These are phyloP conservation scores for Scaptomyza graminum DNA, from an alignment of 1,140 invertebrate species.

Conservation along the genomic window DNA sequence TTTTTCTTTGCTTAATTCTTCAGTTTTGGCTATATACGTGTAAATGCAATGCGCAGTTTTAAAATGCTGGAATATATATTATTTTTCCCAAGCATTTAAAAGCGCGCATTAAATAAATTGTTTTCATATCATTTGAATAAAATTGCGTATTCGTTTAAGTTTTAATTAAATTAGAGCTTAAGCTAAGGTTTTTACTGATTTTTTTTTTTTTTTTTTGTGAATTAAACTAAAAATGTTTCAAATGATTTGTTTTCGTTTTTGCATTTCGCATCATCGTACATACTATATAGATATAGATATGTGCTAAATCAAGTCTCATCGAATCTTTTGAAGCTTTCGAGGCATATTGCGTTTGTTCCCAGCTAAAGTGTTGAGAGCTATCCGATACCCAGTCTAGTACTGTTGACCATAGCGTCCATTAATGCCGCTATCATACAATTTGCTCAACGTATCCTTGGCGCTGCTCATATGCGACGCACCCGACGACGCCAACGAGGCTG, in stretches of 20 bases:
- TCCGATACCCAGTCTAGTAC: conserved; percentile 85
- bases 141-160: conserved; percentile 27
- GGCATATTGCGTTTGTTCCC: conserved; percentile 81
- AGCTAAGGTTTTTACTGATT: neutral
- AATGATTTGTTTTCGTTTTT: conserved; percentile 53
- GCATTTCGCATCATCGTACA: no score
- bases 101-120: conserved; percentile 62
- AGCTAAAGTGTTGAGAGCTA: conserved; percentile 66
- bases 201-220: conserved; percentile 13
- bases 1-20: conserved; percentile 12
- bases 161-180: conserved; percentile 53
- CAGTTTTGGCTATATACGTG: conserved; percentile 24
- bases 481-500: conserved; percentile 37
- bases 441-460: conserved; percentile 90
- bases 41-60: conserved; percentile 68
- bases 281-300: conserved; percentile 14
- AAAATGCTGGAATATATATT: conserved; percentile 66
- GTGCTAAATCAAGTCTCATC: conserved; percentile 78
- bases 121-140: conserved; percentile 15
- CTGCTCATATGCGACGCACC: conserved; percentile 82
- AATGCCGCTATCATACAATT: conserved; percentile 92
- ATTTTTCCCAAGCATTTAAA: conserved; percentile 63
- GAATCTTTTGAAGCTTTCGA: conserved; percentile 82
- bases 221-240: conserved; percentile 53
- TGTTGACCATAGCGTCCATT: conserved; percentile 89